Conservation (phyloP, 2,888 invertebrate genomes). For the Metallyticus violacea region DNA sequence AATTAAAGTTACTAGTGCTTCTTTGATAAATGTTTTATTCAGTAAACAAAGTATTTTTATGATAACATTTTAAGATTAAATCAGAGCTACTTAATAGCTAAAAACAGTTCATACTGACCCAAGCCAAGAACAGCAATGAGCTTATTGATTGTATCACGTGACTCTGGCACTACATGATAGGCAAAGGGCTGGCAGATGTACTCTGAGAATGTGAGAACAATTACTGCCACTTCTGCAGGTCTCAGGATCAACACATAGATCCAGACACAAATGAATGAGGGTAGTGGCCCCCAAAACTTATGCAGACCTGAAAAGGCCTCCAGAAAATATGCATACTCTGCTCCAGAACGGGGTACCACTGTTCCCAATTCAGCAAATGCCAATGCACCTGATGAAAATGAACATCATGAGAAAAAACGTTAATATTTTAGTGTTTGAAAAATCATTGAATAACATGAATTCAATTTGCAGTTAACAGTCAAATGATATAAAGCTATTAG, state of each 20-base stretch:
- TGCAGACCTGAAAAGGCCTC: slow-evolving; percentile 68
- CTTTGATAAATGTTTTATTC: no score
- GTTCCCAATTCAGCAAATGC: slow-evolving; percentile 80
- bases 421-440: no score
- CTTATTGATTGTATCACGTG: slow-evolving; percentile 53
- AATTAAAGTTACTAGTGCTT: no score
- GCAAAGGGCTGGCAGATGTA: slow-evolving; percentile 68
- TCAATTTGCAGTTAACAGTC: no score
- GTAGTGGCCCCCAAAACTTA: slow-evolving; percentile 66
- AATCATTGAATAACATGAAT: no score
- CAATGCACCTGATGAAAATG: slow-evolving; percentile 59
- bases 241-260: slow-evolving; percentile 70
- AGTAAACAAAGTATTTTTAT: no score
- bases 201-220: slow-evolving; percentile 72
- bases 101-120: slow-evolving; percentile 48
- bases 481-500: no score
- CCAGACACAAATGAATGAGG: slow-evolving; percentile 75
- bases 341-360: slow-evolving; percentile 74
- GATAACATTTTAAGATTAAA: no score
- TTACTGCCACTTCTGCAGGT: slow-evolving; percentile 76
- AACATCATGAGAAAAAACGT: neutral
- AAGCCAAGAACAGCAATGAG: slow-evolving; percentile 61
- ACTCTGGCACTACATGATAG: slow-evolving; percentile 46
- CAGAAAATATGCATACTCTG: slow-evolving; percentile 76
- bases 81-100: no score